Evolutionary conservation across 2,113 vertebrate species (phyloP).

Genomic region (Egretta garzetta): DNA sequence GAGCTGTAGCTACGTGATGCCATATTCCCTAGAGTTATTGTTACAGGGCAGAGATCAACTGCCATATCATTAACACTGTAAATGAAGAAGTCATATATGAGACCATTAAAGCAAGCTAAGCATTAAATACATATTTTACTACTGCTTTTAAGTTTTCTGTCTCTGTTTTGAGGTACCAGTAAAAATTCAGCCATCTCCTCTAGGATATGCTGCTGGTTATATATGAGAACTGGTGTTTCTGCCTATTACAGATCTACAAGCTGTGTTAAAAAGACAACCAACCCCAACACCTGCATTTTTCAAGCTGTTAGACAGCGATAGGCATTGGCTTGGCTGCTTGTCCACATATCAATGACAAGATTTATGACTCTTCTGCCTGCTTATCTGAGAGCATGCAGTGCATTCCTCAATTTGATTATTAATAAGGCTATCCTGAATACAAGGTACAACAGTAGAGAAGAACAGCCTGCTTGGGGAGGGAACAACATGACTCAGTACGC

Average conservation of each 20-base stretch:
- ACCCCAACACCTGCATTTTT: background rate
- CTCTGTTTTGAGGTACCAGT: background rate
- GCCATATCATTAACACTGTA: background rate
- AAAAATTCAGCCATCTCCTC: background rate
- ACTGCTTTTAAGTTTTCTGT: slow-evolving; percentile 9
- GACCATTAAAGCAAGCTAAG: slow-evolving; percentile 23
- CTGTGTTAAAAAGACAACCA: background rate
- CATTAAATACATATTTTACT: background rate
- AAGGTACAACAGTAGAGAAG: background rate
- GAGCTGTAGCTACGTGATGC: slow-evolving; percentile 7
- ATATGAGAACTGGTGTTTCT: background rate
- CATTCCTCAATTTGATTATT: slow-evolving; percentile 34
- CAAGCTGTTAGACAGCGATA: slow-evolving; percentile 44
- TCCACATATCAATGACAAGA: background rate
- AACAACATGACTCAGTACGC: background rate
- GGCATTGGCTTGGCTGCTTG: background rate
- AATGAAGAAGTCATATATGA: slow-evolving; percentile 21
- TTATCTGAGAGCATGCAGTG: slow-evolving; percentile 29
- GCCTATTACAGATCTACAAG: background rate
- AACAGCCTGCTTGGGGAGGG: background rate
- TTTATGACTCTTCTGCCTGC: background rate
- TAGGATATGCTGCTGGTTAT: background rate
- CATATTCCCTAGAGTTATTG: background rate
- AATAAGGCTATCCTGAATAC: background rate
- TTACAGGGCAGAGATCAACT: background rate